These are phyloP conservation scores for Archaeoteleia sp. DNA, from an alignment of 2,888 invertebrate genomes.

Conservation along the genomic window DNA sequence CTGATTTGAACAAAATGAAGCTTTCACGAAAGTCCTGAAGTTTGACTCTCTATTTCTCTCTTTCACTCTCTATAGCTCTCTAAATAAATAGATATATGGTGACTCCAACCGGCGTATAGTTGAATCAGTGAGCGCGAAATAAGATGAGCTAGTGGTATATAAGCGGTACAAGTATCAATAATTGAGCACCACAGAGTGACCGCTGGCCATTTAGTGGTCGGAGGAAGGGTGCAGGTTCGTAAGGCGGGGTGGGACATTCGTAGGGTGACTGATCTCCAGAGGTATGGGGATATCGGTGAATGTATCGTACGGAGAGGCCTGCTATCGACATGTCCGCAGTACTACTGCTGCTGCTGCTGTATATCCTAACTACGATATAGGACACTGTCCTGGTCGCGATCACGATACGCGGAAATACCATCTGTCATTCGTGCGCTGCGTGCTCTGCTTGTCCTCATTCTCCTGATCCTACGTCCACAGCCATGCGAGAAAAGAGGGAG, in stretches of 20 bases:
- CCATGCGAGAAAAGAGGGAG: slow-evolving; percentile 18
- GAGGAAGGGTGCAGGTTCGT: slow-evolving; percentile 59
- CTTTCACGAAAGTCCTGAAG: no score
- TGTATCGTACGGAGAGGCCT: slow-evolving; percentile 71
- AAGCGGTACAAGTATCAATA: slow-evolving; percentile 70
- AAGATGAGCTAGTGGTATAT: slow-evolving; percentile 49
- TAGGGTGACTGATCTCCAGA: slow-evolving; percentile 52
- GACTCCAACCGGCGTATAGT: no score
- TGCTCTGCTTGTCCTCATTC: slow-evolving; percentile 24
- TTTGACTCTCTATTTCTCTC: no score
- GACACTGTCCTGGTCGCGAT: slow-evolving; percentile 68
- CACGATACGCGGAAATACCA: slow-evolving; percentile 72
- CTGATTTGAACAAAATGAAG: no score
- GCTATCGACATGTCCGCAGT: slow-evolving; percentile 74
- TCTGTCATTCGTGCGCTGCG: slow-evolving; percentile 66
- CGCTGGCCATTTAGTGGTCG: slow-evolving; percentile 72
- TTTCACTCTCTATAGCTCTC: no score
- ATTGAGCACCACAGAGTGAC: slow-evolving; percentile 71
- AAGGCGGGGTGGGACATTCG: slow-evolving; percentile 36
- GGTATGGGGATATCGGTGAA: slow-evolving; percentile 68
- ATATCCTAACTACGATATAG: slow-evolving; percentile 64
- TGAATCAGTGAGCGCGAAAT: slow-evolving; percentile 30
- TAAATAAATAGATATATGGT: no score
- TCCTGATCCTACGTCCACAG: slow-evolving; percentile 1
- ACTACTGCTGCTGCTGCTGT: slow-evolving; percentile 39